Conservation (phyloP, 23 tunicate species). For the Styela clava region DNA sequence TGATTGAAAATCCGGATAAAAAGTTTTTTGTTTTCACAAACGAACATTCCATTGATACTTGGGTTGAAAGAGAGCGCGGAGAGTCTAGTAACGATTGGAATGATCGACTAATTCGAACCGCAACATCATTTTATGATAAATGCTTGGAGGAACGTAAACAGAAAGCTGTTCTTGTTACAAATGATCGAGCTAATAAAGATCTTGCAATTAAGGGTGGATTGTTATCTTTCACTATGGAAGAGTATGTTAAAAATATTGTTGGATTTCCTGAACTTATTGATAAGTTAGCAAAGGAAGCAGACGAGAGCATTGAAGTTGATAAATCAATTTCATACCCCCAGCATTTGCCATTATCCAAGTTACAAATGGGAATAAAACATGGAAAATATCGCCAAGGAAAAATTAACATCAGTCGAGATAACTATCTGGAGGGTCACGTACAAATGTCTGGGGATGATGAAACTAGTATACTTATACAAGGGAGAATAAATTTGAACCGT, state of each 20-base stretch:
- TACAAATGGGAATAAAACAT: slow-evolving; percentile 62
- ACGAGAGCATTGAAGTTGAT: slow-evolving; percentile 72
- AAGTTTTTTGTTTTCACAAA: slow-evolving; percentile 93
- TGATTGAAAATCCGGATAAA: slow-evolving; percentile 65
- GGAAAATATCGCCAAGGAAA: slow-evolving; percentile 80
- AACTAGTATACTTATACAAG: slow-evolving; percentile 87
- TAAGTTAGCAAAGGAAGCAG: slow-evolving; percentile 74
- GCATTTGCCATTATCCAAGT: slow-evolving; percentile 61
- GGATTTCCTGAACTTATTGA: slow-evolving; percentile 87
- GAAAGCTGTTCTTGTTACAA: slow-evolving; percentile 66
- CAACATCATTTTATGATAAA: slow-evolving; percentile 73
- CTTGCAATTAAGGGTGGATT: slow-evolving; percentile 50
- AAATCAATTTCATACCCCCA: slow-evolving; percentile 65
- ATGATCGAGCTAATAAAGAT: slow-evolving; percentile 78
- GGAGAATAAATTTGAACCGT: slow-evolving; percentile 78
- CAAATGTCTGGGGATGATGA: slow-evolving; percentile 45
- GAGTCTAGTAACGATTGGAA: slow-evolving; percentile 94
- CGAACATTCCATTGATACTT: slow-evolving; percentile 81
- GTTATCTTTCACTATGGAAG: slow-evolving; percentile 47
- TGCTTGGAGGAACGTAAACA: slow-evolving; percentile 56
- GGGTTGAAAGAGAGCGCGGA: slow-evolving; percentile 48
- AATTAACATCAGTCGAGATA: slow-evolving; percentile 74
- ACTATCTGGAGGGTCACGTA: slow-evolving; percentile 83
- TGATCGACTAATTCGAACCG: slow-evolving; percentile 87
- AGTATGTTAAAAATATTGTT: slow-evolving; percentile 61